phyloP scores from a whole-genome alignment of 1,140 invertebrate species.

The Carcinoscorpius rotundicauda region DNA sequence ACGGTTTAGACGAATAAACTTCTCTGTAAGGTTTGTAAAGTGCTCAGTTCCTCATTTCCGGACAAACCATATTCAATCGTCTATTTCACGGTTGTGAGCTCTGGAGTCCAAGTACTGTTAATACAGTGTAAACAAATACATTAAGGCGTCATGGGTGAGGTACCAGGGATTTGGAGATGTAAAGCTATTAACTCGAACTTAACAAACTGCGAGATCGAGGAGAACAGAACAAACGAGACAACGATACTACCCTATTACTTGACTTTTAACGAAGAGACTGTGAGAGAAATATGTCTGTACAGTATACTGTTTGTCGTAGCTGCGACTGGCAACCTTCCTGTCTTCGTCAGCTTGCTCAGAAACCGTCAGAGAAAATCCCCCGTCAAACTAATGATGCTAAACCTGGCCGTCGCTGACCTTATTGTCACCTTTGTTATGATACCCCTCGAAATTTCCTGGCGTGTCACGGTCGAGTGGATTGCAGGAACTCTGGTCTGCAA shows the following conservation, averaged over 20 bases:
- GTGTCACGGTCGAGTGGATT: conserved; percentile 61
- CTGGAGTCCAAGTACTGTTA: too few relatives aligned
- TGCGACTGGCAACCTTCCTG: conserved; percentile 55
- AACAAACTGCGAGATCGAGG: too few relatives aligned
- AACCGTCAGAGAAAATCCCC: conserved; percentile 55
- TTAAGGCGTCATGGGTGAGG: too few relatives aligned
- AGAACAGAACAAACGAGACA: too few relatives aligned
- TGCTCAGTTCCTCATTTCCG: too few relatives aligned
- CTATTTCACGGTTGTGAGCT: too few relatives aligned
- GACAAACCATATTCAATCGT: too few relatives aligned
- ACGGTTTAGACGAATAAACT: too few relatives aligned
- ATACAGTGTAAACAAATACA: too few relatives aligned
- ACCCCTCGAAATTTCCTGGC: conserved; percentile 61
- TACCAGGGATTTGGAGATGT: too few relatives aligned
- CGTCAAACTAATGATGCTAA: conserved; percentile 60
- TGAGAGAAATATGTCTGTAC: conserved; percentile 45
- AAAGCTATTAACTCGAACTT: too few relatives aligned
- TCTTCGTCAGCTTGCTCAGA: conserved; percentile 55
- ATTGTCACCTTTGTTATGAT: conserved; percentile 66
- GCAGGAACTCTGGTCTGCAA: conserved; percentile 62
- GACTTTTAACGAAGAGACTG: conserved; percentile 30
- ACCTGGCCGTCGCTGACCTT: conserved; percentile 60
- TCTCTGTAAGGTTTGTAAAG: too few relatives aligned
- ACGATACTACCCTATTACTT: conserved; percentile 18
- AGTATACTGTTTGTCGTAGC: conserved; percentile 51